phyloP scores from a whole-genome alignment of 1,140 invertebrate genomes.

The Centruroides sculpturatus region DNA sequence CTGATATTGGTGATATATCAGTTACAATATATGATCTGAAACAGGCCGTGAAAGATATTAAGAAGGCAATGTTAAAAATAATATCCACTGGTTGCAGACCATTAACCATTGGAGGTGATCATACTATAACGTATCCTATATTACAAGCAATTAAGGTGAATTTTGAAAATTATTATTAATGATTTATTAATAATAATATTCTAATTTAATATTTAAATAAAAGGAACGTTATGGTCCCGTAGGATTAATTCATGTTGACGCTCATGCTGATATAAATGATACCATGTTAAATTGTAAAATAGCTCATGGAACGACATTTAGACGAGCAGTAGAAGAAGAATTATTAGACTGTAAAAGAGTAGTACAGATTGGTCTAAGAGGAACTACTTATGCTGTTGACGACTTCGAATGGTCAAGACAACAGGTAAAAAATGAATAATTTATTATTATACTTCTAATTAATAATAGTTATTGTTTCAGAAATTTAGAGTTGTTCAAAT shows the following conservation, averaged over 20 bases:
- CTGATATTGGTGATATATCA: conserved; percentile 11
- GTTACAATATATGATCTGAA: conserved; percentile 8
- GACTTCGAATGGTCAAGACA: conserved; percentile 24
- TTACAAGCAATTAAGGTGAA: conserved; percentile 12
- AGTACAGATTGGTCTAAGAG: conserved; percentile 31
- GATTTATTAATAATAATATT: too few species aligned
- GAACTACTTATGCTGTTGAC: conserved; percentile 19
- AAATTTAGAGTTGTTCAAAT: conserved; percentile 7
- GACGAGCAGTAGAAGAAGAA: conserved; percentile 28
- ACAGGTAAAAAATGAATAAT: conserved; percentile 18
- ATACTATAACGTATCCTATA: conserved; percentile 14
- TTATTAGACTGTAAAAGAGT: conserved; percentile 27
- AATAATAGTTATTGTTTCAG: not conserved
- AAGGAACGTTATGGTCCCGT: conserved; percentile 30
- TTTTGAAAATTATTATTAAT: too few species aligned
- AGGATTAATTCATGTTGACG: conserved; percentile 29
- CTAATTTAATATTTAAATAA: not conserved
- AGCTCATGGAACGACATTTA: conserved; percentile 30
- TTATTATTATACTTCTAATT: not conserved
- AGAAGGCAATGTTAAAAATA: not conserved
- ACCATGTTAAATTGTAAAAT: conserved; percentile 25
- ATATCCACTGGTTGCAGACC: conserved; percentile 3
- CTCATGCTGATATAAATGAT: conserved; percentile 27
- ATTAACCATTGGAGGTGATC: conserved; percentile 11
- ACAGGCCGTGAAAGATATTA: conserved; percentile 9